These are phyloP conservation scores for Habropoda laboriosa DNA, from an alignment of 1,140 invertebrate genomes.

Conservation along the genomic window DNA sequence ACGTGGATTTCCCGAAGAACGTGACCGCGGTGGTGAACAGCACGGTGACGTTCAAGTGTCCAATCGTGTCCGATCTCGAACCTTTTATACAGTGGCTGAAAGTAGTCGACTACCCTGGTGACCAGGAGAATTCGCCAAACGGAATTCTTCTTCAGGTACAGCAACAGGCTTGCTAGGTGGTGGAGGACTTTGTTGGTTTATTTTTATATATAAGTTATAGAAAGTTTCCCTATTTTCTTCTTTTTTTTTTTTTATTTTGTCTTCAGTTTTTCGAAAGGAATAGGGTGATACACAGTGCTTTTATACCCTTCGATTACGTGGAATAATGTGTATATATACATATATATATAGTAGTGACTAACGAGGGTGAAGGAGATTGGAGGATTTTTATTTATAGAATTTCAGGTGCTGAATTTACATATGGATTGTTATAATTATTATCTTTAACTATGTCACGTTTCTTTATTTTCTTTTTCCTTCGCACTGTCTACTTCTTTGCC, in stretches of 20 bases:
- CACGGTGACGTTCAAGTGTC: conserved; percentile 88
- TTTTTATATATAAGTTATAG: too few relatives aligned
- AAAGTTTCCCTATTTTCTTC: too few relatives aligned
- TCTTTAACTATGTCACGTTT: neutral
- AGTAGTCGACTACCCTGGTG: conserved; percentile 81
- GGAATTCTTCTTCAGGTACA: conserved; percentile 83
- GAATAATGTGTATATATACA: too few relatives aligned
- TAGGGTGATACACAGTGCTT: too few relatives aligned
- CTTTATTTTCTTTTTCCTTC: neutral
- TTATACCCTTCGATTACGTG: too few relatives aligned
- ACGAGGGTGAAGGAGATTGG: conserved; percentile 45
- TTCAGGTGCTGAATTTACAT: conserved; percentile 4
- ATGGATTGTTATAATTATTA: neutral
- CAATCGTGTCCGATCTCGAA: conserved; percentile 88
- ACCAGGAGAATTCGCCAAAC: conserved; percentile 81
- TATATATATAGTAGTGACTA: conserved; percentile 27
- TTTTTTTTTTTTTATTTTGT: too few relatives aligned
- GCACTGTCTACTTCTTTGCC: neutral
- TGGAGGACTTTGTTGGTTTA: conserved; percentile 69
- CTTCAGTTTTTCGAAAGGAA: too few relatives aligned
- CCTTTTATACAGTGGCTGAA: conserved; percentile 89
- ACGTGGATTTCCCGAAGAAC: conserved; percentile 90
- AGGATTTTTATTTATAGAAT: neutral
- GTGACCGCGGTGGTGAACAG: conserved; percentile 87
- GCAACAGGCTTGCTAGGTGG: conserved; percentile 62